phyloP scores from a whole-genome alignment of 1,140 invertebrate genomes.

The Frieseomelitta varia region DNA sequence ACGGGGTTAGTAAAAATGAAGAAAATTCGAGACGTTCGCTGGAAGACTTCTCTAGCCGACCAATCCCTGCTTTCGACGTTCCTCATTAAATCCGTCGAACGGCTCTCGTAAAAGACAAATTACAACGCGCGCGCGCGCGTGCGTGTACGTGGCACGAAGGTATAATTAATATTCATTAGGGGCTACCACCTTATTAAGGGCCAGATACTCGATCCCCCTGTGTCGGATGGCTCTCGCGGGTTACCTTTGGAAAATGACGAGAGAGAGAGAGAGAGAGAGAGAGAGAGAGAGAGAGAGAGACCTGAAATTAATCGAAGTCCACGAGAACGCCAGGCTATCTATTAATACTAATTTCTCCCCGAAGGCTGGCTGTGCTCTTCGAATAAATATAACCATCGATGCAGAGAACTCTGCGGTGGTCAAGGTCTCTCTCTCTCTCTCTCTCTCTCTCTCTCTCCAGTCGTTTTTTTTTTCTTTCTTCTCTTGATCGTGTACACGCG shows the following conservation, averaged over 20 bases:
- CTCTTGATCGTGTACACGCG: too few relatives aligned
- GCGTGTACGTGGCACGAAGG: neutral
- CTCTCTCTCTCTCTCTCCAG: neutral
- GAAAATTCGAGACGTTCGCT: neutral
- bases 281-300: slow-evolving; percentile 2
- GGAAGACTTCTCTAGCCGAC: neutral
- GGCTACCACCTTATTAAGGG: slow-evolving; percentile 46
- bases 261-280: slow-evolving; percentile 2
- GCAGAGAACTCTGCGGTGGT: slow-evolving; percentile 41
- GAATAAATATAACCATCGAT: slow-evolving; percentile 61
- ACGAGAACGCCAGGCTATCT: slow-evolving; percentile 31
- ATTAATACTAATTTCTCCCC: slow-evolving; percentile 49
- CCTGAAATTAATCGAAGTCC: slow-evolving; percentile 56
- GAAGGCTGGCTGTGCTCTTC: slow-evolving; percentile 17
- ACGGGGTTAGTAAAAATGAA: too few relatives aligned
- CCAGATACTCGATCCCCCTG: slow-evolving; percentile 36
- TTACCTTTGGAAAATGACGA: slow-evolving; percentile 30
- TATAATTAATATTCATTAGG: slow-evolving; percentile 56
- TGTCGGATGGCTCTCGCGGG: neutral
- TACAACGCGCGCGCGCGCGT: neutral
- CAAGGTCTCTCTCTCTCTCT: slow-evolving; percentile 43
- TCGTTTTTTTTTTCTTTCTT: neutral
- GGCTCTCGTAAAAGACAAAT: slow-evolving; percentile 17
- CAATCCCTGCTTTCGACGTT: neutral
- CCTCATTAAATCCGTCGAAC: slow-evolving; percentile 46